phyloP scores from a whole-genome alignment of 2,888 invertebrate species.

The Cheilosia grossa region DNA sequence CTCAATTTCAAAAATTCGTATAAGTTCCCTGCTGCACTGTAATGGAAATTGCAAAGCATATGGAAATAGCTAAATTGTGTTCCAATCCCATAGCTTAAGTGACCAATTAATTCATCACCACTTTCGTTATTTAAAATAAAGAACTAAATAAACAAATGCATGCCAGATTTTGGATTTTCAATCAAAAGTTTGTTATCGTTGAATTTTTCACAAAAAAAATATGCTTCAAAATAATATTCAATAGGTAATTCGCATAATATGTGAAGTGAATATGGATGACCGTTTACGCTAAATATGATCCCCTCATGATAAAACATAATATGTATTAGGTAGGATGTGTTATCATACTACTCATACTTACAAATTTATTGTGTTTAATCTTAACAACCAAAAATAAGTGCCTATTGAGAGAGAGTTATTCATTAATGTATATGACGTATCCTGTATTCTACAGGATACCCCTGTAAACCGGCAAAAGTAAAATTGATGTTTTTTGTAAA shows the following conservation, averaged over 20 bases:
- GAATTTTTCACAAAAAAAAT: neutral
- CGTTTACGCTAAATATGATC: too few species aligned
- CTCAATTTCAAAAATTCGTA: neutral
- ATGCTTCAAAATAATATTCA: neutral
- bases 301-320: too few species aligned
- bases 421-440: too few species aligned
- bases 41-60: conserved; percentile 3
- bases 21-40: neutral
- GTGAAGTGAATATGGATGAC: too few species aligned
- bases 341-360: too few species aligned
- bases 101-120: conserved; percentile 16
- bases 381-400: too few species aligned
- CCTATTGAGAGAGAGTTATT: too few species aligned
- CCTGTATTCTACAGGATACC: too few species aligned
- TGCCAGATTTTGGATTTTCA: neutral
- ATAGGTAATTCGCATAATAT: neutral
- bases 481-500: neutral
- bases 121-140: conserved; percentile 2
- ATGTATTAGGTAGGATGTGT: too few species aligned
- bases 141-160: conserved; percentile 15
- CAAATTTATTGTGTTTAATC: too few species aligned
- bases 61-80: neutral
- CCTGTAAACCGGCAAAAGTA: neutral
- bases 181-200: neutral
- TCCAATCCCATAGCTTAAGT: neutral